Evolutionary conservation across 2,797 vertebrate genomes (phyloP).

Genomic region (Labeo calbasu): DNA sequence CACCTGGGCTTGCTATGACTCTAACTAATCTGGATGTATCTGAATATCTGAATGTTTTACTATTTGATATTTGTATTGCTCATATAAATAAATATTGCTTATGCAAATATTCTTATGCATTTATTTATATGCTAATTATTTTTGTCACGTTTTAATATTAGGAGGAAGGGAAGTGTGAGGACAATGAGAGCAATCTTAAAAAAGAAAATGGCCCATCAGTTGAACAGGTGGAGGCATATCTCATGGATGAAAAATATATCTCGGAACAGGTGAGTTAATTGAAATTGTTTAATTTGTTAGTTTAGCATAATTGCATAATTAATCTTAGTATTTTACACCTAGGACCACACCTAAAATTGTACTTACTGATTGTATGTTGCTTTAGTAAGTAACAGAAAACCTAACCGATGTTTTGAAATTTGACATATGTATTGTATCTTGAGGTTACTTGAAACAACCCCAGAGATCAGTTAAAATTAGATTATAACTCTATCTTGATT

Average conservation of each 20-base stretch:
- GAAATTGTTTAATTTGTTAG: not conserved
- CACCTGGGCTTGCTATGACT: not conserved
- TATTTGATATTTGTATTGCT: not conserved
- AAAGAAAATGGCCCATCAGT: constrained; percentile 66
- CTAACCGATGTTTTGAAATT: not conserved
- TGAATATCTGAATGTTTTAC: not conserved
- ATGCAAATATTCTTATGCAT: not conserved
- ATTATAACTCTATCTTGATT: not conserved
- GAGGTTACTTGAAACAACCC: not conserved
- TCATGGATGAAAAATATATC: constrained; percentile 48
- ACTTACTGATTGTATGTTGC: not conserved
- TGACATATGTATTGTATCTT: not conserved
- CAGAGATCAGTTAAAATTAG: not conserved
- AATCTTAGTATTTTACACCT: not conserved
- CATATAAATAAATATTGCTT: not conserved
- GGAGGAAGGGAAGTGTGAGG: constrained; percentile 55
- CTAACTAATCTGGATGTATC: not conserved
- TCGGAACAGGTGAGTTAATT: constrained; percentile 62
- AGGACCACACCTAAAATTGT: not conserved
- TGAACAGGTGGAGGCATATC: constrained; percentile 63
- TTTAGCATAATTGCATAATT: not conserved
- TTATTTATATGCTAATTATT: not conserved
- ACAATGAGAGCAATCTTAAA: constrained; percentile 62
- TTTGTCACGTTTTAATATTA: constrained; percentile 51
- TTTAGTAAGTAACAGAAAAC: not conserved